Conservation (phyloP, 2,797 vertebrate species). For the Rhinophrynus dorsalis region DNA sequence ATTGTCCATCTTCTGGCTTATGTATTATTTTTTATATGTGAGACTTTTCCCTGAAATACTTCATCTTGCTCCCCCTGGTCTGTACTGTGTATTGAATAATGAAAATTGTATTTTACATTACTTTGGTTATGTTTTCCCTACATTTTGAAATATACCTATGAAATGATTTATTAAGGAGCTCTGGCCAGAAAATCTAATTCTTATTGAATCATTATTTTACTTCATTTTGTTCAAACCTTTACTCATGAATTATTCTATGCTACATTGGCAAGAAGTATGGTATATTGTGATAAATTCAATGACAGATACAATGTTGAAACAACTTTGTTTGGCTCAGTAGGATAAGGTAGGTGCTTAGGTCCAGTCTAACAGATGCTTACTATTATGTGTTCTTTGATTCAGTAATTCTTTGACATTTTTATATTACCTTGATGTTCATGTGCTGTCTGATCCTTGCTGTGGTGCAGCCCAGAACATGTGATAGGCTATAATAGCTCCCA, state of each 20-base stretch:
- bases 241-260: not conserved
- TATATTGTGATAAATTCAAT: not conserved
- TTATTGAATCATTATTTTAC: not conserved
- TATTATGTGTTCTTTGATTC: not conserved
- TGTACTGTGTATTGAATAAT: too few relatives aligned
- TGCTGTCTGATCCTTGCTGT: not conserved
- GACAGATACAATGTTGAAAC: not conserved
- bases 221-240: not conserved
- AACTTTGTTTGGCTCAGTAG: not conserved
- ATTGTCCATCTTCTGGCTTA: too few relatives aligned
- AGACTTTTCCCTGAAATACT: too few relatives aligned
- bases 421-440: not conserved
- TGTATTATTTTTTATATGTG: too few relatives aligned
- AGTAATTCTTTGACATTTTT: not conserved
- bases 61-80: too few relatives aligned
- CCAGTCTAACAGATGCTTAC: not conserved
- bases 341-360: not conserved
- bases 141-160: not conserved
- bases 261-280: not conserved
- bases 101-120: not conserved
- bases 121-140: not conserved
- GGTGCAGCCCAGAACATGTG: too few relatives aligned
- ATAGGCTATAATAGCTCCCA: too few relatives aligned
- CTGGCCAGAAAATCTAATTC: not conserved
- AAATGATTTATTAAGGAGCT: not conserved